Conservation (phyloP, 2,888 invertebrate species). For the Pyrocoelia pectoralis region DNA sequence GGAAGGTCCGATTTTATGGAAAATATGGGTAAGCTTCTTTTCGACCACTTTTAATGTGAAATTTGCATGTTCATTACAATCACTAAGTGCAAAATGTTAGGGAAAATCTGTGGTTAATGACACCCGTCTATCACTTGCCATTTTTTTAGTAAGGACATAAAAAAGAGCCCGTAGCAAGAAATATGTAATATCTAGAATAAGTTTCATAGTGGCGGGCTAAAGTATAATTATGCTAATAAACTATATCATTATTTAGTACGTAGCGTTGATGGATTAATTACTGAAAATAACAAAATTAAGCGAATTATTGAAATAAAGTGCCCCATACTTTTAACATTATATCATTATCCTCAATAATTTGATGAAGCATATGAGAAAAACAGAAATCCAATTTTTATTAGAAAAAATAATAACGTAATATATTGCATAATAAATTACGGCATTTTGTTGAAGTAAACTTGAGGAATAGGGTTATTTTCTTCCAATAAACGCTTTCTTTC, state of each 20-base stretch:
- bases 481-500: no score
- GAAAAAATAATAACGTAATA: neutral
- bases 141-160: constrained; percentile 1
- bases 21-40: constrained; percentile 6
- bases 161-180: constrained; percentile 6
- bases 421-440: no score
- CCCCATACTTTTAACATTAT: no score
- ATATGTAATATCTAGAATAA: neutral
- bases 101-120: constrained; percentile 12
- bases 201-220: no score
- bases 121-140: constrained; percentile 3
- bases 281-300: neutral
- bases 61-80: constrained; percentile 1
- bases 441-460: no score
- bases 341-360: neutral
- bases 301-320: neutral
- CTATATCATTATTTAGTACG: neutral
- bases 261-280: neutral
- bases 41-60: constrained; percentile 1
- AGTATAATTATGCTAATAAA: no score
- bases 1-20: neutral
- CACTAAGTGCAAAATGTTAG: constrained; percentile 9
- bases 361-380: neutral
- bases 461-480: no score
- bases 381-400: neutral